Evolutionary conservation across 2,888 invertebrate species (phyloP).

Genomic region (Synanthedon formicaeformis): DNA sequence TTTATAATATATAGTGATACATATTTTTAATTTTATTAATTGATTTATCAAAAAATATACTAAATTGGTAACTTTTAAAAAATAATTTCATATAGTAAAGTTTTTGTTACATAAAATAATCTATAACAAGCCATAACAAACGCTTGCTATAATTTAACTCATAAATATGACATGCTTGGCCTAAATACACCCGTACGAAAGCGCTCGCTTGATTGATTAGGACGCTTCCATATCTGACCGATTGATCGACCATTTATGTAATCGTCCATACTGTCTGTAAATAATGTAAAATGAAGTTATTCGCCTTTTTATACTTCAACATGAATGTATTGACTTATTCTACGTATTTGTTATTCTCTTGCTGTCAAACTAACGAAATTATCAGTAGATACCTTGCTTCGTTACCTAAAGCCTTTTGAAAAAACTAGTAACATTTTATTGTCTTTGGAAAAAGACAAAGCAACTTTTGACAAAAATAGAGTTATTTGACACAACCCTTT

Average conservation of each 20-base stretch:
- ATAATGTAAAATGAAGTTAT: constrained; percentile 22
- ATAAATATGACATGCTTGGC: not conserved
- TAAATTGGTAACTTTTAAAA: no score
- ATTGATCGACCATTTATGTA: not conserved
- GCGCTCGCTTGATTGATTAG: not conserved
- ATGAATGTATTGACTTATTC: constrained; percentile 7
- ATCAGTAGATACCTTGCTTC: constrained; percentile 22
- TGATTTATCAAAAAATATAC: no score
- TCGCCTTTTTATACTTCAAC: constrained; percentile 36
- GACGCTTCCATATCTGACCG: not conserved
- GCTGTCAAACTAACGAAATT: not conserved
- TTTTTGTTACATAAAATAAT: no score
- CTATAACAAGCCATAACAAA: no score
- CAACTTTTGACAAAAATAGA: no score
- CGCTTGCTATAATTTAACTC: not conserved
- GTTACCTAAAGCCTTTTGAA: not conserved
- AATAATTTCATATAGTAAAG: no score
- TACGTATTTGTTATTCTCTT: constrained; percentile 4
- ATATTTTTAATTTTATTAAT: no score
- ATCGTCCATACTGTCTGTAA: constrained; percentile 21
- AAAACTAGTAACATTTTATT: no score
- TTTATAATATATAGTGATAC: no score
- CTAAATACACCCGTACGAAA: not conserved
- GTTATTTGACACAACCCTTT: no score
- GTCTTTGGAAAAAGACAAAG: no score